phyloP scores from a whole-genome alignment of 2,888 invertebrate species.

The Rhorus exstirpatorius region DNA sequence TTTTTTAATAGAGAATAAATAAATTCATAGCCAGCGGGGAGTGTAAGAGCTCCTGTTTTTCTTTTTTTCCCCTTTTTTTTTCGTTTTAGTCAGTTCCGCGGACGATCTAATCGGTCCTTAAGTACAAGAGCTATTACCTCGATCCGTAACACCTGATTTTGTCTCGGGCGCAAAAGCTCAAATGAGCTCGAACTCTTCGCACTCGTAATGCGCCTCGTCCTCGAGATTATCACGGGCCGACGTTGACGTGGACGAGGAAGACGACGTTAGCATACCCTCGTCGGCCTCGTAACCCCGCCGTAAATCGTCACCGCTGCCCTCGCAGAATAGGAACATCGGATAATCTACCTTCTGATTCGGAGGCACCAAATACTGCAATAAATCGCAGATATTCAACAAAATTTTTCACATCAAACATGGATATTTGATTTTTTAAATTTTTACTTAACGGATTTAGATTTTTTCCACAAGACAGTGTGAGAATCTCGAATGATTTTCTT shows the following conservation, averaged over 20 bases:
- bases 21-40: constrained; percentile 55
- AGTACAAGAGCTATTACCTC: constrained; percentile 73
- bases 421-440: no score
- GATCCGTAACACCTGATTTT: constrained; percentile 6
- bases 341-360: constrained; percentile 89
- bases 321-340: constrained; percentile 94
- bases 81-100: constrained; percentile 60
- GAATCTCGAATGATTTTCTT: constrained; percentile 4
- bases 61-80: constrained; percentile 11
- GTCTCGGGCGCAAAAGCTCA: constrained; percentile 59
- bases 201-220: constrained; percentile 81
- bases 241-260: constrained; percentile 74
- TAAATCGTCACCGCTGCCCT: constrained; percentile 89
- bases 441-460: no score
- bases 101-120: constrained; percentile 71
- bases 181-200: constrained; percentile 82
- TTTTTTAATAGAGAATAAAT: constrained; percentile 56
- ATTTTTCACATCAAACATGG: no score
- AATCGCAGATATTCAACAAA: no score
- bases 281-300: constrained; percentile 77
- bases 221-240: constrained; percentile 74
- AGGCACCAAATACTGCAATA: constrained; percentile 87
- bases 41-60: constrained; percentile 51
- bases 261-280: constrained; percentile 75
- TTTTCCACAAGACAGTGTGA: no score